Evolutionary conservation across 2,113 vertebrate species (phyloP).

Genomic region (Columbina picui): DNA sequence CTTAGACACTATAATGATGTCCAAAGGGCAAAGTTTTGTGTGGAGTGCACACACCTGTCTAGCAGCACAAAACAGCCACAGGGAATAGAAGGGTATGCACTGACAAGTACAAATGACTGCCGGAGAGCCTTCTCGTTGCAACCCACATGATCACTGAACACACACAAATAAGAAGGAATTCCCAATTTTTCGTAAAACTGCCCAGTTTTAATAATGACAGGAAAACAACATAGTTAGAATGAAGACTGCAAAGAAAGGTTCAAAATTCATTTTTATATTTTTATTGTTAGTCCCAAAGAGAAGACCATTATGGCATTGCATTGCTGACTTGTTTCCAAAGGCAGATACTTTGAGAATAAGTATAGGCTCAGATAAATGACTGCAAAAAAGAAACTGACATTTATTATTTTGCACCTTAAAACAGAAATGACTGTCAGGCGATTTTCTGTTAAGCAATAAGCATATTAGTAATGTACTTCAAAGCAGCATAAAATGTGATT

Average conservation of each 20-base stretch:
- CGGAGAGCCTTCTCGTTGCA: neutral
- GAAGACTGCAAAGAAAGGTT: neutral
- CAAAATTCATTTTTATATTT: neutral
- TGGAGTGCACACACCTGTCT: conserved; percentile 52
- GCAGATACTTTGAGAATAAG: conserved; percentile 3
- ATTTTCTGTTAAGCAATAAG: conserved; percentile 58
- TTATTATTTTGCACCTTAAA: conserved; percentile 63
- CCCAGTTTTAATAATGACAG: neutral
- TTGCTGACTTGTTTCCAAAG: conserved; percentile 23
- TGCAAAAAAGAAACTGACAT: conserved; percentile 30
- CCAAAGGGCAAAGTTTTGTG: conserved; percentile 55
- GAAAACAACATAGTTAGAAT: neutral
- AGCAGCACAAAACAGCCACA: conserved; percentile 36
- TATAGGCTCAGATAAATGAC: conserved; percentile 24
- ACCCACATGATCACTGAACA: neutral
- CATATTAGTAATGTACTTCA: conserved; percentile 64
- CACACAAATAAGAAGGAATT: neutral
- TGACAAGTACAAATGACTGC: conserved; percentile 61
- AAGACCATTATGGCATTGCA: neutral
- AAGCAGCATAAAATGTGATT: conserved; percentile 66
- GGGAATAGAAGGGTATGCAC: conserved; percentile 28
- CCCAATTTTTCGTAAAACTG: neutral
- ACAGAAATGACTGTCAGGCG: conserved; percentile 21
- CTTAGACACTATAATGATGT: conserved; percentile 43
- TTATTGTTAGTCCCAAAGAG: neutral